Conservation (phyloP, 2,113 vertebrate species). For the Poeciliopsis turrubarensis region DNA sequence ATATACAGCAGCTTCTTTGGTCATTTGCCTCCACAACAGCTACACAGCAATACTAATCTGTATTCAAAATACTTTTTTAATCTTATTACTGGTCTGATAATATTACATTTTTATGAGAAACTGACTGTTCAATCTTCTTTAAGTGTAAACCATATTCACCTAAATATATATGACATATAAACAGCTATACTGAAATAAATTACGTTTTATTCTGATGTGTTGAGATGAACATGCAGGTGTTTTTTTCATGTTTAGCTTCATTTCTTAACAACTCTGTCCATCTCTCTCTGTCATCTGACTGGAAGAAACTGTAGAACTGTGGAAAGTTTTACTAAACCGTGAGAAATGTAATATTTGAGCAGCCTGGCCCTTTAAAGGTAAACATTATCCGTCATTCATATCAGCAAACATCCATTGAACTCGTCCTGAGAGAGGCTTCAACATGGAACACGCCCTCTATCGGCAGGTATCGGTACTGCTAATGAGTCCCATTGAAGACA, state of each 20-base stretch:
- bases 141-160: too few relatives aligned
- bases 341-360: not conserved
- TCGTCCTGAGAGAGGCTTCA: not conserved
- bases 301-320: not conserved
- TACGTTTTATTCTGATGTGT: not conserved
- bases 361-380: not conserved
- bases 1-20: too few relatives aligned
- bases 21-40: too few relatives aligned
- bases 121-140: too few relatives aligned
- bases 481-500: slow-evolving; percentile 31
- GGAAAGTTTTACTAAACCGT: not conserved
- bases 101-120: too few relatives aligned
- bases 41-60: too few relatives aligned
- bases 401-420: not conserved
- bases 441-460: slow-evolving; percentile 60
- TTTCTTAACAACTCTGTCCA: too few relatives aligned
- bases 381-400: not conserved
- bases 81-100: too few relatives aligned
- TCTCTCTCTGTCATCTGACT: not conserved
- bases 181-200: not conserved
- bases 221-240: too few relatives aligned
- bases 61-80: too few relatives aligned
- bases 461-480: not conserved
- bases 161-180: too few relatives aligned
- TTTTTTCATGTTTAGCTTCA: not conserved